Percentiles rank a stretch among this genome's conserved stretches.
Evolutionary conservation across 2,888 invertebrate genomes (phyloP).

Genomic region (Thymelicus sylvestris): DNA sequence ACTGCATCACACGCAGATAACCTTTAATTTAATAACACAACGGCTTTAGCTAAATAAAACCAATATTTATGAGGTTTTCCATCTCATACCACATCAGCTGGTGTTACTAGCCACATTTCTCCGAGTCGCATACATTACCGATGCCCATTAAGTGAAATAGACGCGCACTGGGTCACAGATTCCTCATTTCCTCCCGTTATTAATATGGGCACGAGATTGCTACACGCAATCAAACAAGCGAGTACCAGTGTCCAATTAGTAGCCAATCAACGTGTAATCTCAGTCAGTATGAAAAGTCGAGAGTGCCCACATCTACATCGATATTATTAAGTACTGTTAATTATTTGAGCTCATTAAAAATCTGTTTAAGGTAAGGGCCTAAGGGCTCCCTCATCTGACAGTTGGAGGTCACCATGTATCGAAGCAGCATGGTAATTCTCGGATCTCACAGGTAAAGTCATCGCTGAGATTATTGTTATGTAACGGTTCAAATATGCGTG

Average conservation of each 20-base stretch:
- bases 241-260: slow-evolving; percentile 29
- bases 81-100: no score
- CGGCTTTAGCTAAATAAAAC: no score
- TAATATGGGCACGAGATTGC: slow-evolving; percentile 28
- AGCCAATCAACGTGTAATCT: slow-evolving; percentile 23
- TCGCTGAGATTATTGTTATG: no score
- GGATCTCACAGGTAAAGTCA: neutral
- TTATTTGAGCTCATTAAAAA: slow-evolving; percentile 13
- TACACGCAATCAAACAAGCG: slow-evolving; percentile 29
- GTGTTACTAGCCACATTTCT: slow-evolving; percentile 10
- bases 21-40: no score
- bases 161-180: slow-evolving; percentile 25
- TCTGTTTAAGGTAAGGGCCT: slow-evolving; percentile 13
- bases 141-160: slow-evolving; percentile 31
- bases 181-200: slow-evolving; percentile 33
- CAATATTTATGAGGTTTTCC: no score
- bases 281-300: slow-evolving; percentile 24
- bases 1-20: no score
- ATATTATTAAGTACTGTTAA: neutral
- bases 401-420: no score
- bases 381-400: neutral
- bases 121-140: slow-evolving; percentile 19
- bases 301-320: neutral
- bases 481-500: no score
- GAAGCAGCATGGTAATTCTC: neutral